phyloP scores from a whole-genome alignment of 2,797 vertebrate species.

The Cyclura pinguis region DNA sequence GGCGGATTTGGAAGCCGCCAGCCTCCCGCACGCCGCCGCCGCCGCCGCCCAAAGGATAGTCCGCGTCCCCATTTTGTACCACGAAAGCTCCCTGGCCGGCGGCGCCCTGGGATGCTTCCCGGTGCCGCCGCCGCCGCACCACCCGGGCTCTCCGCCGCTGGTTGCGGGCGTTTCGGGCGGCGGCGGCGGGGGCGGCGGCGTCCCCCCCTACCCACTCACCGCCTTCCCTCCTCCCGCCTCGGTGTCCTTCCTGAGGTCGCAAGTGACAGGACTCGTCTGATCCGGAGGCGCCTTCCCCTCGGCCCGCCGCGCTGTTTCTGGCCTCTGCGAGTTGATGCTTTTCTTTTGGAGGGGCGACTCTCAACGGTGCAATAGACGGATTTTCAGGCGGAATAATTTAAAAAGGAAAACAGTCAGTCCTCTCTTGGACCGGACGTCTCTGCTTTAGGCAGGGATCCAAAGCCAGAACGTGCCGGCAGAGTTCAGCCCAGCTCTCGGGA shows the following conservation, averaged over 20 bases:
- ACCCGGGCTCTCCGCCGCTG: background rate
- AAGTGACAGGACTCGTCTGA: constrained; percentile 92
- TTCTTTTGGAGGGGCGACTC: constrained; percentile 41
- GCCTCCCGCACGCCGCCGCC: constrained; percentile 84
- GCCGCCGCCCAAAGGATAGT: constrained; percentile 88
- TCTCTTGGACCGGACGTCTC: too few relatives aligned
- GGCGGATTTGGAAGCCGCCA: constrained; percentile 91
- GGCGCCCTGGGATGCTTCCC: constrained; percentile 82
- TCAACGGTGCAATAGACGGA: constrained; percentile 72
- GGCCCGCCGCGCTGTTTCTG: too few relatives aligned
- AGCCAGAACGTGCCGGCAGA: too few relatives aligned
- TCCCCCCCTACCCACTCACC: constrained; percentile 82
- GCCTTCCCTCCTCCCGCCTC: constrained; percentile 86
- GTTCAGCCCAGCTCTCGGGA: too few relatives aligned
- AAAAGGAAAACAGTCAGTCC: too few relatives aligned
- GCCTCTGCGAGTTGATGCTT: constrained; percentile 42
- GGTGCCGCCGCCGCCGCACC: constrained; percentile 65
- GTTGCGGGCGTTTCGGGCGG: constrained; percentile 82
- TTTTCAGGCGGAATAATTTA: constrained; percentile 35
- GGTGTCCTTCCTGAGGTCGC: constrained; percentile 87
- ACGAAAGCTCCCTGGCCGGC: constrained; percentile 83
- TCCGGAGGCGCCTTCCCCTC: background rate
- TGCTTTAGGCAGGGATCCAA: too few relatives aligned
- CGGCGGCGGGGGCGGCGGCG: constrained; percentile 56
- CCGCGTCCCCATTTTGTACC: constrained; percentile 92